Evolutionary conservation across 2,797 vertebrate species (phyloP), one percentile per base, ranked within the genome.

Genomic region (Trachops cirrhosus): DNA sequence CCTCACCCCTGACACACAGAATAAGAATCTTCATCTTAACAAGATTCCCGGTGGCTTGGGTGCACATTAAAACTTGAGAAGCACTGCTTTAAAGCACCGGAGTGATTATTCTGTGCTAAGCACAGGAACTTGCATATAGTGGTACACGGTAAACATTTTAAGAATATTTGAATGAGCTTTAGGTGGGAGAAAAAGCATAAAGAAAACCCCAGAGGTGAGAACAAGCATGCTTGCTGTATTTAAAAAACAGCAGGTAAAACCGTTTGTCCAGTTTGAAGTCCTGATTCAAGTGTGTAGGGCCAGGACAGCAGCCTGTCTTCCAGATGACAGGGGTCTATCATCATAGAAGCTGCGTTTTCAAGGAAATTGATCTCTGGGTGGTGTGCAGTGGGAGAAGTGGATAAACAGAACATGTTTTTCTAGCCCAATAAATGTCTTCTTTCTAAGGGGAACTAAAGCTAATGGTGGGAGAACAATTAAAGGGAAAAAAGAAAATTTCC

Each of bases 371-470:
- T 84, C 92, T 79, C 85, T 14, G 34, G 34, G 50, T 71, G 50
- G 21, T 26, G 4, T 77, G 57, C n/a, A 1, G 0, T 26, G 18
- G 74, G 70, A 68, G 71, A 62, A 46, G 67, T 41, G 26, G 32
- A 80, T 79, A 89, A 89, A 70, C 67, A 82, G 37, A 48, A 89
- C 57, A 18, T 71, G 37, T 29, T 95, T 94, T 86, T 96, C 85
- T 86, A 92, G 44, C 19, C 39, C 79, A 92, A 19, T 70, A 75
- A 75, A 59, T 52, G 37, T 67, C 85, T 89, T 94, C 84, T 89
- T 91, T 96, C n/a, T 32, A 73, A 79, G 78, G 73, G 57, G 37
- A 93, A 74, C 48, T 62, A 93, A 95, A 88, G n/a, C 41, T 89
- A 70, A 92, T 89, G 59, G 44, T 57, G 79, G 34, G 54, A 95